phyloP scores from a whole-genome alignment of 2,797 vertebrate species.

The Chelidonichthys spinosus region DNA sequence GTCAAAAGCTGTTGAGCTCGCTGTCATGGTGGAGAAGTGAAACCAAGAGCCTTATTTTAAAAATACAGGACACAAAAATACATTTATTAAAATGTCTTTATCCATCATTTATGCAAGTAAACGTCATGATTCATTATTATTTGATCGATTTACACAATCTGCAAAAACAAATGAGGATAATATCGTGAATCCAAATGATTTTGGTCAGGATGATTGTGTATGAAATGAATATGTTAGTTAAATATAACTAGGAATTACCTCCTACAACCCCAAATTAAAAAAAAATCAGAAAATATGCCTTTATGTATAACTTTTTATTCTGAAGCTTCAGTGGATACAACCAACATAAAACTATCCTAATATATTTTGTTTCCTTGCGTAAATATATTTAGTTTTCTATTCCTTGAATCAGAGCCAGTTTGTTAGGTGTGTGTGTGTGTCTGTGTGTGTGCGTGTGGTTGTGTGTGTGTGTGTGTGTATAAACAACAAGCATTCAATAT shows the following conservation, averaged over 20 bases:
- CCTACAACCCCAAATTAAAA: not conserved
- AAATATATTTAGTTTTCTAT: slow-evolving; percentile 3
- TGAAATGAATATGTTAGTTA: too few relatives aligned
- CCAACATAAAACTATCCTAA: not conserved
- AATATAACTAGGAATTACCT: not conserved
- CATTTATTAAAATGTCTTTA: too few relatives aligned
- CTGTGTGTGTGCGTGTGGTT: slow-evolving; percentile 38
- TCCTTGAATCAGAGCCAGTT: slow-evolving; percentile 77
- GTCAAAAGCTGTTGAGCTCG: too few relatives aligned
- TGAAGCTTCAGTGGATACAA: not conserved
- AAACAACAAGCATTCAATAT: slow-evolving; percentile 49
- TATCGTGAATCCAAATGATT: too few relatives aligned
- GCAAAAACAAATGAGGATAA: too few relatives aligned
- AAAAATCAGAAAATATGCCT: not conserved
- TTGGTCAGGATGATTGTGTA: too few relatives aligned
- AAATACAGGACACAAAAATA: too few relatives aligned
- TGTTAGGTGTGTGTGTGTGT: slow-evolving; percentile 60
- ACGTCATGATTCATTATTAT: too few relatives aligned
- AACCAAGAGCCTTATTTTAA: too few relatives aligned
- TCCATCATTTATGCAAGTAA: too few relatives aligned
- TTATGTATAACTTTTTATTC: not conserved
- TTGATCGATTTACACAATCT: too few relatives aligned
- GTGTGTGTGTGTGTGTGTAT: slow-evolving; percentile 65
- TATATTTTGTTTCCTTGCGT: not conserved
- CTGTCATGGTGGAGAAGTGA: too few relatives aligned